A percentile compares a stretch with the other conserved stretches of the same genome.
Conservation (phyloP, 2,797 vertebrate species). For the Lateolabrax maculatus region DNA sequence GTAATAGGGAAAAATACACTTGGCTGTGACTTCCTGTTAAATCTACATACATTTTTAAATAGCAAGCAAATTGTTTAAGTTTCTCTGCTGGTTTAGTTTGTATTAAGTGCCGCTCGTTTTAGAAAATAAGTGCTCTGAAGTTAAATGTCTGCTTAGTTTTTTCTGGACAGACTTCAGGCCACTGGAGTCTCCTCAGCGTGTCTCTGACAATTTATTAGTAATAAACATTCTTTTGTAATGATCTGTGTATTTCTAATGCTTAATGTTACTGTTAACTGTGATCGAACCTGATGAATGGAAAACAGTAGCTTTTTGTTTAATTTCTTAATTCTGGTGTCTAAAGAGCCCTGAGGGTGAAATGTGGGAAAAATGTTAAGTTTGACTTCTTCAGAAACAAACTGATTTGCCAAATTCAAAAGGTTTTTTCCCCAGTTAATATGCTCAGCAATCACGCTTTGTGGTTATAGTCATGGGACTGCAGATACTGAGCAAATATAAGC, state of each 20-base stretch:
- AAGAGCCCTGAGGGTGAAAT: not conserved
- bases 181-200: slow-evolving; percentile 72
- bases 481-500: not conserved
- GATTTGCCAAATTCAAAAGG: no score
- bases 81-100: slow-evolving; percentile 69
- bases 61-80: slow-evolving; percentile 43
- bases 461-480: no score
- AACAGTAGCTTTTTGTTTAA: not conserved
- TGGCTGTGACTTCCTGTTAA: slow-evolving; percentile 28
- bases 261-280: slow-evolving; percentile 54
- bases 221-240: slow-evolving; percentile 83
- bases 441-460: no score
- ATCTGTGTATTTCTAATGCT: slow-evolving; percentile 65
- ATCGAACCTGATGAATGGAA: not conserved
- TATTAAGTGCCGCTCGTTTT: slow-evolving; percentile 60
- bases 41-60: slow-evolving; percentile 13
- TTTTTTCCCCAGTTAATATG: no score
- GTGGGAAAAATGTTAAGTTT: no score
- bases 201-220: slow-evolving; percentile 81
- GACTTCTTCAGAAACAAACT: no score
- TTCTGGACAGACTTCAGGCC: slow-evolving; percentile 54
- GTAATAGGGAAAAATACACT: slow-evolving; percentile 10
- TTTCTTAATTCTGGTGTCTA: not conserved
- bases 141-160: slow-evolving; percentile 65
- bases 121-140: slow-evolving; percentile 36